phyloP scores from a whole-genome alignment of 2,888 invertebrate species.

The Eurois occulta region DNA sequence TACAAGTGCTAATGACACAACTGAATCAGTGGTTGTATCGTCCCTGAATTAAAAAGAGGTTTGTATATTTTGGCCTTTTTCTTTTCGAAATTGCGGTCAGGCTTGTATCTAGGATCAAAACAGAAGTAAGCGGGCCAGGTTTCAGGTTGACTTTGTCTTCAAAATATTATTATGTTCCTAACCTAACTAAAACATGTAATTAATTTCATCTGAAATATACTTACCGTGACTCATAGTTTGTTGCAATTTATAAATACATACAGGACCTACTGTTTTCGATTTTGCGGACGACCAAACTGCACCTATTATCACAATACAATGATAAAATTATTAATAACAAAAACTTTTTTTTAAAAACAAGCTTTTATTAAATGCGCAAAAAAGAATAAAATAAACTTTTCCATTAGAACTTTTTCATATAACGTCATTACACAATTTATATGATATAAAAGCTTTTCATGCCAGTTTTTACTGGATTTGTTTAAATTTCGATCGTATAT shows the following conservation, averaged over 20 bases:
- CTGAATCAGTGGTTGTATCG: not conserved
- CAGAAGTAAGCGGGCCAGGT: not conserved
- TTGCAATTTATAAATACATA: not conserved
- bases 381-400: too few relatives aligned
- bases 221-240: not conserved
- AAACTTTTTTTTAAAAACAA: too few relatives aligned
- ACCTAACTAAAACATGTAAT: too few relatives aligned
- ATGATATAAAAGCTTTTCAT: too few relatives aligned
- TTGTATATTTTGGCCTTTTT: too few relatives aligned
- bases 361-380: too few relatives aligned
- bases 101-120: not conserved
- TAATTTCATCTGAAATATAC: not conserved
- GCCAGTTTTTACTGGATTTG: not conserved
- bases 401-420: too few relatives aligned
- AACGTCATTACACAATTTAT: too few relatives aligned
- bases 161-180: not conserved
- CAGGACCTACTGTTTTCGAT: not conserved
- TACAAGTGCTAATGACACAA: too few relatives aligned
- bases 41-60: not conserved
- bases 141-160: not conserved
- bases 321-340: too few relatives aligned
- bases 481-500: not conserved
- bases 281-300: not conserved
- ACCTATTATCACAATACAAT: constrained; percentile 4
- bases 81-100: too few relatives aligned